phyloP scores from a whole-genome alignment of 2,888 invertebrate species.

The Ophion ellenae region DNA sequence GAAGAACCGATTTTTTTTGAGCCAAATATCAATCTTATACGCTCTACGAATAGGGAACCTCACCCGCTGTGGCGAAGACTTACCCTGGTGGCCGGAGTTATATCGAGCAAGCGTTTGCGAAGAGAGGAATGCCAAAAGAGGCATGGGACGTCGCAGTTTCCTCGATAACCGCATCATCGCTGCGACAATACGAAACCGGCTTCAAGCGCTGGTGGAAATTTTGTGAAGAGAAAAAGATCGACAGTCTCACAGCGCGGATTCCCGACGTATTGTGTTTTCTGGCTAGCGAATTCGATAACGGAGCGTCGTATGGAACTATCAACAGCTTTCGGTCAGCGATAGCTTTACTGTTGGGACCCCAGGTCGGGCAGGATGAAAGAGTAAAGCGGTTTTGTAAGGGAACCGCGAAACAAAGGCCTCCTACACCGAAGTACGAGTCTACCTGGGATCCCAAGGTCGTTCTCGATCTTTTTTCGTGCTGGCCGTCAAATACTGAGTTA shows the following conservation, averaged over 20 bases:
- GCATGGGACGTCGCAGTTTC: constrained; percentile 10
- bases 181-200: constrained; percentile 32
- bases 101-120: constrained; percentile 32
- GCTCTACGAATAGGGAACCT: constrained; percentile 19
- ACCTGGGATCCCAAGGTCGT: no score
- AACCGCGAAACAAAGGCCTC: no score
- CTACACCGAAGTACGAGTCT: no score
- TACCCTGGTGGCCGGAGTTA: constrained; percentile 38
- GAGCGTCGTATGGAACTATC: constrained; percentile 18
- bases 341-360: constrained; percentile 28
- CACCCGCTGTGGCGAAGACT: constrained; percentile 34
- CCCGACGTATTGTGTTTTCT: constrained; percentile 49
- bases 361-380: no score
- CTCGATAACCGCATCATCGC: no score
- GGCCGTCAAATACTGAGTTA: no score
- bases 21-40: constrained; percentile 13
- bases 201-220: constrained; percentile 39
- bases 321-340: constrained; percentile 49
- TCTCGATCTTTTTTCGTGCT: no score
- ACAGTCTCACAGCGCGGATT: constrained; percentile 2
- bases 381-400: no score
- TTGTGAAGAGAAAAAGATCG: constrained; percentile 21
- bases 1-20: constrained; percentile 11
- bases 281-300: constrained; percentile 26
- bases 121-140: constrained; percentile 31